These are phyloP conservation scores for Acromyrmex charruanus DNA, from an alignment of 1,140 invertebrate species.

Conservation along the genomic window DNA sequence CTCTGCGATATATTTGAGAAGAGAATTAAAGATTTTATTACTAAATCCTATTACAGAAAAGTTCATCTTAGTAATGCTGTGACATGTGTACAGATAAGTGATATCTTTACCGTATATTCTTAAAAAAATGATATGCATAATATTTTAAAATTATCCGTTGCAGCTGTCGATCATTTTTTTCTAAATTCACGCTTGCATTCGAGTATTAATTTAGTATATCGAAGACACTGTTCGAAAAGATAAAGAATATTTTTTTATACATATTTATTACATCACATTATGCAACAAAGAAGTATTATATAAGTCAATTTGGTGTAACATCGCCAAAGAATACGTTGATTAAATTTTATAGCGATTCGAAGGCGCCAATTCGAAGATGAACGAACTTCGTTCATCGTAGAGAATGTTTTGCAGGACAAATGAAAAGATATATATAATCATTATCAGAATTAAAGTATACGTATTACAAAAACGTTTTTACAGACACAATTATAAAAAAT, in stretches of 20 bases:
- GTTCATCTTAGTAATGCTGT: not conserved
- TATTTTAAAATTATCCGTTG: not conserved
- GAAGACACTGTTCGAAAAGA: not conserved
- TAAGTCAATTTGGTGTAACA: not conserved
- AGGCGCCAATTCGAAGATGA: not conserved
- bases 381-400: not conserved
- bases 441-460: not conserved
- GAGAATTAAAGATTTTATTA: not conserved
- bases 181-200: conserved; percentile 13
- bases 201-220: not conserved
- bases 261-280: conserved; percentile 8
- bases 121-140: not conserved
- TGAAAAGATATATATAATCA: not conserved
- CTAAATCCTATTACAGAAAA: not conserved
- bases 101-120: too few species aligned
- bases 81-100: not conserved
- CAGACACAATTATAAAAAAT: not conserved
- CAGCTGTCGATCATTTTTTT: not conserved
- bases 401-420: not conserved
- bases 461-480: not conserved
- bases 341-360: not conserved
- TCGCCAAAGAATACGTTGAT: not conserved
- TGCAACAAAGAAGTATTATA: not conserved
- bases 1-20: conserved; percentile 1
- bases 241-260: conserved; percentile 20